A percentile compares a stretch with the other conserved stretches of the same genome.
These are phyloP conservation scores for Frieseomelitta varia DNA, from an alignment of 1,140 invertebrate genomes.

Conservation along the genomic window DNA sequence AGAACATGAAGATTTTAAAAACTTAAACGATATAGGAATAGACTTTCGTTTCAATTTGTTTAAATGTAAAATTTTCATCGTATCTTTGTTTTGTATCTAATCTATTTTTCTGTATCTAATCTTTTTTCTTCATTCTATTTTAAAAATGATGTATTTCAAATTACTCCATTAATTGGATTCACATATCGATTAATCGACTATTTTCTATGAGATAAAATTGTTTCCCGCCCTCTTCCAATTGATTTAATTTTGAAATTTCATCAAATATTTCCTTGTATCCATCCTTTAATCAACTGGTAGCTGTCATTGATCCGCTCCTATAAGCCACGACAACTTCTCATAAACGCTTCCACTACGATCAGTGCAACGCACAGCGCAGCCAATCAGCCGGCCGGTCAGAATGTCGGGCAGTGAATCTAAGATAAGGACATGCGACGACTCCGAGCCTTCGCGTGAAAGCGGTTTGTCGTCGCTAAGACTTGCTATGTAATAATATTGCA, in stretches of 20 bases:
- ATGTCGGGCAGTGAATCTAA: conserved; percentile 65
- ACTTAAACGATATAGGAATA: too few species aligned
- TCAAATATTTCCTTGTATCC: neutral
- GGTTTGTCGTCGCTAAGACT: conserved; percentile 17
- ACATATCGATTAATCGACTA: neutral
- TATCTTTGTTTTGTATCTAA: too few species aligned
- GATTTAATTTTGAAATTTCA: neutral
- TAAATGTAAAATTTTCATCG: neutral
- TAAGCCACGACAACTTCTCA: conserved; percentile 44
- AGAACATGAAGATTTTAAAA: neutral
- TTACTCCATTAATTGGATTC: neutral
- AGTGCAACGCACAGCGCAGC: conserved; percentile 51
- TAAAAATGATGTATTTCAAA: neutral
- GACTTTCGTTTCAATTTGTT: neutral
- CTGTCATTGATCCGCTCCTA: conserved; percentile 68
- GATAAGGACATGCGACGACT: conserved; percentile 64
- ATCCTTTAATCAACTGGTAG: conserved; percentile 41
- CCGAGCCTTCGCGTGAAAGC: conserved; percentile 50
- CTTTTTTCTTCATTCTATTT: neutral
- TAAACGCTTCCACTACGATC: conserved; percentile 52
- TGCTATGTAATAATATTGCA: neutral
- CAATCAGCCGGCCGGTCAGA: conserved; percentile 56
- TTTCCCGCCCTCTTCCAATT: too few species aligned
- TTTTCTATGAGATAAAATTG: neutral
- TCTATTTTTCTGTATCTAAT: neutral